Evolutionary conservation across 2,888 invertebrate genomes (phyloP), one percentile per base, ranked within the genome.

Genomic region (Bombylius major): DNA sequence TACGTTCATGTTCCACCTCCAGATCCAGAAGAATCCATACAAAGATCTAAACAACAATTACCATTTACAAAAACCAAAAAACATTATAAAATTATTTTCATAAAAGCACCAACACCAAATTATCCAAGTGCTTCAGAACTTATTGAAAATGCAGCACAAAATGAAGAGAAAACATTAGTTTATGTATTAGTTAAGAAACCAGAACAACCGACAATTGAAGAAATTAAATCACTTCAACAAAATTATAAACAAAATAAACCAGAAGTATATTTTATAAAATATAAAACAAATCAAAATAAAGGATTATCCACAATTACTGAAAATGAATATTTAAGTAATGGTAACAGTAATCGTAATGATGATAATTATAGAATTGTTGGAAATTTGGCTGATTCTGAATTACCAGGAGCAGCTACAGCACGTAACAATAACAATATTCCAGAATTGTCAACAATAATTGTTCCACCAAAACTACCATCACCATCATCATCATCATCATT

Each of bases 1-100:
- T 89, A 89, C 75, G 87, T 89, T 11, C 89, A 89, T 69, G 87
- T 89, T 32, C 88, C 89, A 33, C 89, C 88, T 13, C 87, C 87
- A 59, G 39, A 42, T 11, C 11, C 11, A 42, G 39, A 42, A 11
- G 39, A 11, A 11, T 42, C 8, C 12, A 11, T 11, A 11, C 39
- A 11, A 11, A 8, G 8, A 36, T 87, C 87, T 68, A 82, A 82
- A 23, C 86, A 87, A 42, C 60, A 59, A 53, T 82, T 67, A 6
- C 72, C 80, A 12, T 11, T 42, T 4, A 42, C 4, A 4, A 42
- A 42, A 42, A 79, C 83, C 3, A 82, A 84, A 67, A 84, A 83
- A 63, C 83, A 84, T 66, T 85, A 84, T 76, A 83, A 84, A 67
- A 84, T 42, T 11, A 11, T 42, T 42, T 42, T 42, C 11, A 42